phyloP scores from a whole-genome alignment of 2,113 vertebrate species.

The Kryptolebias marmoratus region DNA sequence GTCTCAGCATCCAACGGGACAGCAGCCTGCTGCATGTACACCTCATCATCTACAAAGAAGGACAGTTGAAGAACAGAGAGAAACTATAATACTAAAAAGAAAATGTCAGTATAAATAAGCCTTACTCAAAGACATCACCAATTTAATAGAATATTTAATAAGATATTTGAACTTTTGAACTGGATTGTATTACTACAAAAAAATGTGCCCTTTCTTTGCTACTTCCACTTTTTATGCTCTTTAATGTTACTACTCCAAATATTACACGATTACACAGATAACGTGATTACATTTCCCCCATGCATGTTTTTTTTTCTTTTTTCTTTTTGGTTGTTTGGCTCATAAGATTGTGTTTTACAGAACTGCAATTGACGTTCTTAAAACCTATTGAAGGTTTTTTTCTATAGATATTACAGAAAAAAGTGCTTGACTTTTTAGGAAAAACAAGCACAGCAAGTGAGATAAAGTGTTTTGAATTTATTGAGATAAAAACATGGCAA shows the following conservation, averaged over 20 bases:
- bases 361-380: slow-evolving; percentile 43
- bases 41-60: slow-evolving; percentile 75
- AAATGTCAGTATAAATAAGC: not conserved
- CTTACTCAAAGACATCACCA: not conserved
- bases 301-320: slow-evolving; percentile 1
- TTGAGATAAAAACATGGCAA: not conserved
- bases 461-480: not conserved
- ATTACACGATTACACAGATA: slow-evolving; percentile 1
- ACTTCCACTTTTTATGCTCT: not conserved
- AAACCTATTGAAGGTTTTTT: slow-evolving; percentile 13
- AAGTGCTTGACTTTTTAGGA: not conserved
- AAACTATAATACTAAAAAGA: not conserved
- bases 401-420: slow-evolving; percentile 32
- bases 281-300: not conserved
- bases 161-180: no score
- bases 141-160: no score
- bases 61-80: not conserved
- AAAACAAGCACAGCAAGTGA: not conserved
- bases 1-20: slow-evolving; percentile 83
- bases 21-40: slow-evolving; percentile 85
- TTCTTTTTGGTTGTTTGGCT: slow-evolving; percentile 4
- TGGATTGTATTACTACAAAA: not conserved
- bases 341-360: slow-evolving; percentile 11
- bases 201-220: not conserved
- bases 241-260: not conserved